A percentile compares a stretch with the other conserved stretches of the same genome.
These are phyloP conservation scores for Scaptomyza parva DNA, from an alignment of 2,888 invertebrate genomes.

Conservation along the genomic window DNA sequence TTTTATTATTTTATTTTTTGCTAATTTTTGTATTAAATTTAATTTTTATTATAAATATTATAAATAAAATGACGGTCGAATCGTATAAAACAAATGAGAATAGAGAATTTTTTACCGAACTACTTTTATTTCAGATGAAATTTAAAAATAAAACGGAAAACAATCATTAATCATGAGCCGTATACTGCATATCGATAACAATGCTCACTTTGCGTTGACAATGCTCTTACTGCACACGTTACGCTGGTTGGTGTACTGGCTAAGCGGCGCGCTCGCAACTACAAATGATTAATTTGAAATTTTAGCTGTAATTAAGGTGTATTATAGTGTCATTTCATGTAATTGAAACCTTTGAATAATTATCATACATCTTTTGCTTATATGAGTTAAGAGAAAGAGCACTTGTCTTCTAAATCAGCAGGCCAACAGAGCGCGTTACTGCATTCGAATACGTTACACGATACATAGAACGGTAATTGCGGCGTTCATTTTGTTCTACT, in stretches of 20 bases:
- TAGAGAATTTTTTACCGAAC: background rate
- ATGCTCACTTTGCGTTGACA: conserved; percentile 26
- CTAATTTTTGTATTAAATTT: conserved; percentile 66
- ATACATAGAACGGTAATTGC: conserved; percentile 57
- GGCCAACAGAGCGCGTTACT: conserved; percentile 41
- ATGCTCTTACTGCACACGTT: conserved; percentile 19
- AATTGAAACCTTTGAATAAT: background rate
- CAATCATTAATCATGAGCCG: background rate
- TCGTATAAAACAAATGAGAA: conserved; percentile 44
- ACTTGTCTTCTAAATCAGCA: background rate
- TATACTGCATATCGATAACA: conserved; percentile 5
- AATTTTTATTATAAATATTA: conserved; percentile 64
- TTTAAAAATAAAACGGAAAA: background rate
- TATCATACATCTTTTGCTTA: background rate
- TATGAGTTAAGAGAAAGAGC: background rate
- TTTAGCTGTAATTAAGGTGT: background rate
- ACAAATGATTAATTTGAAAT: background rate
- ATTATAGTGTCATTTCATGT: background rate
- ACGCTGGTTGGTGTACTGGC: conserved; percentile 9
- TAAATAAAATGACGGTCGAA: conserved; percentile 62
- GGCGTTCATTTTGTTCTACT: conserved; percentile 55
- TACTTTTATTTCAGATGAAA: background rate
- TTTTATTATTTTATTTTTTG: conserved; percentile 47
- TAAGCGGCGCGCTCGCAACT: conserved; percentile 1
- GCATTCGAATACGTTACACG: conserved; percentile 40